phyloP scores from a whole-genome alignment of 2,888 invertebrate genomes.

The Pyrrhosoma nymphula region DNA sequence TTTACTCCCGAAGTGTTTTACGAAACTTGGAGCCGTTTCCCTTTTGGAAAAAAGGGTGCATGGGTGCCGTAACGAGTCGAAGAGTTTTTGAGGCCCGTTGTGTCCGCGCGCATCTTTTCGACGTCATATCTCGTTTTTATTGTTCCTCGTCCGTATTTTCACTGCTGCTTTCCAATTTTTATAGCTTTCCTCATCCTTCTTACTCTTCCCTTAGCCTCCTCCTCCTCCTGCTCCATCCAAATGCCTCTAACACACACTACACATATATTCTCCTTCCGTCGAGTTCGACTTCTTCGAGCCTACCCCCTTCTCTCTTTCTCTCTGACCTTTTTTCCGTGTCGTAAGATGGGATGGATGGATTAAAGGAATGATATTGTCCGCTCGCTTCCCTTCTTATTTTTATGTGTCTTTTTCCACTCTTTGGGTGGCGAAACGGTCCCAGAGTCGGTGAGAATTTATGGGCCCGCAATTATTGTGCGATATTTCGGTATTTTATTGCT shows the following conservation, averaged over 20 bases:
- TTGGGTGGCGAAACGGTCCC: neutral
- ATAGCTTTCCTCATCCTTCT: neutral
- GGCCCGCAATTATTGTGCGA: neutral
- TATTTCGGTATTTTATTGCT: neutral
- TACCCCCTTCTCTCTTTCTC: neutral
- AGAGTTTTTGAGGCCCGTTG: neutral
- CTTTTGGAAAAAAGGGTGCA: neutral
- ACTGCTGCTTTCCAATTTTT: constrained; percentile 39
- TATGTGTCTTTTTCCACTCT: neutral
- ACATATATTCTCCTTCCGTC: neutral
- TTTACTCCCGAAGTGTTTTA: neutral
- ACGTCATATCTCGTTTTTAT: constrained; percentile 10
- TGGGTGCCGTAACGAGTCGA: neutral
- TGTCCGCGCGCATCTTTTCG: constrained; percentile 23
- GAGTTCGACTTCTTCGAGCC: neutral
- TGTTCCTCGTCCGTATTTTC: constrained; percentile 35
- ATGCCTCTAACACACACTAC: too few species aligned
- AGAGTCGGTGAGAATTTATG: constrained; percentile 24
- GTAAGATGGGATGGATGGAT: neutral
- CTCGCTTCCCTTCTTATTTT: neutral
- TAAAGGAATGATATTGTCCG: neutral
- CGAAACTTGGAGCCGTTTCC: constrained; percentile 4
- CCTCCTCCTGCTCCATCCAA: too few species aligned
- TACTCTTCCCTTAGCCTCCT: neutral
- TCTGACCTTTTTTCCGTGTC: neutral